These are phyloP conservation scores for Coremacera marginata DNA, from an alignment of 2,888 invertebrate genomes.

Conservation along the genomic window DNA sequence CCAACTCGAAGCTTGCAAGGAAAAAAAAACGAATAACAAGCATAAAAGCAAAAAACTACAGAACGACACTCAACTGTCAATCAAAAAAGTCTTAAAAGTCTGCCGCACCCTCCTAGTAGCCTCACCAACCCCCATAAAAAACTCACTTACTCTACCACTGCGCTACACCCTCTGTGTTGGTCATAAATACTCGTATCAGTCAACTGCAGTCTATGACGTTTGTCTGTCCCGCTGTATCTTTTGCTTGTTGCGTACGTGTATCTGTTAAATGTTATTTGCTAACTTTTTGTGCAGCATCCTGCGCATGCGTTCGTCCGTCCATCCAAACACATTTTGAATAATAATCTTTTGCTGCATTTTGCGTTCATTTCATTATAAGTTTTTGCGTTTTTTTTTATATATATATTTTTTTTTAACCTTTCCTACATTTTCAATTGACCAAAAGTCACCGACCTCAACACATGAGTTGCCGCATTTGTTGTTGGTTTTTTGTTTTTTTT, in stretches of 20 bases:
- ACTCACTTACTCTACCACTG: too few species aligned
- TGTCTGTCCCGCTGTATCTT: too few species aligned
- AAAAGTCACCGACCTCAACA: conserved; percentile 28
- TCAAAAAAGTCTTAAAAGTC: neutral
- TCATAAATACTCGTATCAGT: too few species aligned
- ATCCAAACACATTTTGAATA: conserved; percentile 14
- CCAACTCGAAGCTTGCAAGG: neutral
- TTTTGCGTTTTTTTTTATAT: neutral
- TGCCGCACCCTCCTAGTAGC: too few species aligned
- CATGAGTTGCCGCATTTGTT: neutral
- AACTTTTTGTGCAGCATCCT: neutral
- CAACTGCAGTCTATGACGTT: too few species aligned
- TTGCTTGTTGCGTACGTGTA: neutral
- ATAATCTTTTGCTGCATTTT: conserved; percentile 7
- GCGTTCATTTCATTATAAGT: neutral
- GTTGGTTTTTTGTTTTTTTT: neutral
- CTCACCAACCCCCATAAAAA: too few species aligned
- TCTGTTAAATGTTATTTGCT: neutral
- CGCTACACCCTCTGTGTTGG: too few species aligned
- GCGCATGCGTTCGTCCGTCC: neutral
- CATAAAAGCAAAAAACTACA: neutral
- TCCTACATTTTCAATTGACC: conserved; percentile 36
- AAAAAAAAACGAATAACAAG: too few species aligned
- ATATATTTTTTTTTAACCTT: neutral
- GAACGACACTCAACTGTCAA: conserved; percentile 12